These are phyloP conservation scores for Amphilophus citrinellus DNA, from an alignment of 2,113 vertebrate genomes.

Conservation along the genomic window DNA sequence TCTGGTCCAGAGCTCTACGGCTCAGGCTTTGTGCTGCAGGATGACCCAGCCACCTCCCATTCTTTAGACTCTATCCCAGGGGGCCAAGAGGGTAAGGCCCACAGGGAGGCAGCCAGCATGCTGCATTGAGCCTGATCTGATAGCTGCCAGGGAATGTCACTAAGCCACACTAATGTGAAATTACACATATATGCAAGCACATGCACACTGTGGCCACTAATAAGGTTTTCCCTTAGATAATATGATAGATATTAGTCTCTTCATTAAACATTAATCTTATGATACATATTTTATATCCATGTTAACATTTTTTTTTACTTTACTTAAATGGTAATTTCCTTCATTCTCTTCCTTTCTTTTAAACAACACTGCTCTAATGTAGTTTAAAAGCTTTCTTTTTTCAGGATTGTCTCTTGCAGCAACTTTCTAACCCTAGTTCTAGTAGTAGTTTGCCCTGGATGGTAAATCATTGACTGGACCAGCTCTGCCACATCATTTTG, in stretches of 20 bases:
- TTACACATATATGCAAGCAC: constrained; percentile 15
- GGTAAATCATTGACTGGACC: constrained; percentile 82
- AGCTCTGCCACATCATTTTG: constrained; percentile 45
- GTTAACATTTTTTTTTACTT: background rate
- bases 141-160: constrained; percentile 67
- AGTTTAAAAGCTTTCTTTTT: constrained; percentile 48
- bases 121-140: constrained; percentile 88
- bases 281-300: constrained; percentile 56
- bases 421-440: constrained; percentile 79
- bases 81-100: constrained; percentile 98
- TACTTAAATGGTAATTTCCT: background rate
- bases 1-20: constrained; percentile 91
- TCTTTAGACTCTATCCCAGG: constrained; percentile 96
- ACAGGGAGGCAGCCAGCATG: constrained; percentile 83
- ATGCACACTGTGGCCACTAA: constrained; percentile 59
- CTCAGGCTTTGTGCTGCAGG: constrained; percentile 95
- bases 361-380: constrained; percentile 23
- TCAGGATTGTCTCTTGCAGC: constrained; percentile 71
- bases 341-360: constrained; percentile 40
- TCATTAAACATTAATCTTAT: constrained; percentile 37
- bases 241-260: constrained; percentile 68
- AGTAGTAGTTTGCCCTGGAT: constrained; percentile 64
- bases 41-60: constrained; percentile 95
- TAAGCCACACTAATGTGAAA: constrained; percentile 32
- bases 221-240: constrained; percentile 84